Conservation (phyloP, 2,113 vertebrate genomes). For the Trogon surrucura region DNA sequence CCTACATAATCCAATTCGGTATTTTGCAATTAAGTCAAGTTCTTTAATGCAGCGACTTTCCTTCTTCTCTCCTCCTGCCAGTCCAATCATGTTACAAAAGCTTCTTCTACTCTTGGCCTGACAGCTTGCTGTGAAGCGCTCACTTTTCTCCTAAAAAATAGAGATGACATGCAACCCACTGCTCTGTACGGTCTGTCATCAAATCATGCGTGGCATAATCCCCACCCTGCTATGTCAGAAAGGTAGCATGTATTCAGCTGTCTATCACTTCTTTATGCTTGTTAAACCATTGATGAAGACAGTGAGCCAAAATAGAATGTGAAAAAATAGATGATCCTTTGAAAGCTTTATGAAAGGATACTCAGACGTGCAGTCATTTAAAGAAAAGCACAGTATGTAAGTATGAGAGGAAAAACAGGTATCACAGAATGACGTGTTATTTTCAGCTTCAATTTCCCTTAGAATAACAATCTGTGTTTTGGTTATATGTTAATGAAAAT, state of each 20-base stretch:
- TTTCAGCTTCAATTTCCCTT: neutral
- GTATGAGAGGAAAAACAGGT: neutral
- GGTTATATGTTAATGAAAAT: neutral
- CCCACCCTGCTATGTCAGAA: neutral
- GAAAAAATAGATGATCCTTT: neutral
- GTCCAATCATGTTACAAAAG: neutral
- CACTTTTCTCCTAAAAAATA: neutral
- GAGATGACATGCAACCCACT: neutral
- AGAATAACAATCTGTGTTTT: neutral
- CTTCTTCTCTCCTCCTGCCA: neutral
- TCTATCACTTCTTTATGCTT: neutral
- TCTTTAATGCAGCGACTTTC: neutral
- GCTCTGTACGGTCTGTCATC: neutral
- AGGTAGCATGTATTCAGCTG: neutral
- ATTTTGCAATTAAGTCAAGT: neutral
- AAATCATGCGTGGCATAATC: constrained; percentile 27
- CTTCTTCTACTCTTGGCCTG: neutral
- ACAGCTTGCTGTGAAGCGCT: neutral
- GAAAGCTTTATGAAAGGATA: neutral
- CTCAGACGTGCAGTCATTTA: neutral
- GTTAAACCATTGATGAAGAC: neutral
- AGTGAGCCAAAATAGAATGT: constrained; percentile 30
- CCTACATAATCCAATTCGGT: neutral
- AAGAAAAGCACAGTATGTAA: neutral
- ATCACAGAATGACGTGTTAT: neutral